Base-by-base conservation (phyloP, 2,797 vertebrate genomes). In the Epinephelus malabaricus region DNA sequence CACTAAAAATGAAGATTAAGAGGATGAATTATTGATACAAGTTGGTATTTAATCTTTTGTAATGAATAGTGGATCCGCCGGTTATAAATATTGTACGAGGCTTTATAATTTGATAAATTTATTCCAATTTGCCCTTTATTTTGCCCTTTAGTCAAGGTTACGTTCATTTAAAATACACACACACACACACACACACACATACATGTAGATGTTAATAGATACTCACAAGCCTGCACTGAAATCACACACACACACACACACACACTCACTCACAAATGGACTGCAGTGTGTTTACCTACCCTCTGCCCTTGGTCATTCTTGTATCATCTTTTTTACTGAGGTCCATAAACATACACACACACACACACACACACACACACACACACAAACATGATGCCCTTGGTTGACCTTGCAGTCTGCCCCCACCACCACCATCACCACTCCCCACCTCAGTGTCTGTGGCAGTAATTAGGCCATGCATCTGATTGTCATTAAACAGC, bases 401-500 rank as follows among this genome's bases (percentile, higher is more conserved):
- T 84, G 78, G 27, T 34, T 89, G 83, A 89, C 91, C 87, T 88
- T 88, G 84, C 55, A 56, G 81, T 14, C 14, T 3, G 27, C 13
- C 40, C 9, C 38, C 47, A 59, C 65, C 8, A 25, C 9, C 12
- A 14, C 17, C 5, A 25, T 23, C 61, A 2, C 53, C 13, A 3
- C 11, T 9, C 50, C 58, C 38, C 17, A 30, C 17, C 25, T 19
- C 17, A 0, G 53, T 76, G 71, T 84, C 60, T 73, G 64, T 74
- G 50, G 75, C 76, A 59, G 96, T 97, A 97, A 98, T 98, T 97
- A 97, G 96, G 94, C 95, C 94, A 95, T 96, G 96, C 97, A 97
- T 97, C 96, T 97, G 96, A 97, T 97, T 96, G 96, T 97, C 97
- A 97, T 98, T 97, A 98, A 97, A 95, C 96, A 95, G 96, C 96